A percentile compares a stretch with the other conserved stretches of the same genome.
These are phyloP conservation scores for Enteromius argenteus DNA, from an alignment of 2,797 vertebrate genomes.

Conservation along the genomic window DNA sequence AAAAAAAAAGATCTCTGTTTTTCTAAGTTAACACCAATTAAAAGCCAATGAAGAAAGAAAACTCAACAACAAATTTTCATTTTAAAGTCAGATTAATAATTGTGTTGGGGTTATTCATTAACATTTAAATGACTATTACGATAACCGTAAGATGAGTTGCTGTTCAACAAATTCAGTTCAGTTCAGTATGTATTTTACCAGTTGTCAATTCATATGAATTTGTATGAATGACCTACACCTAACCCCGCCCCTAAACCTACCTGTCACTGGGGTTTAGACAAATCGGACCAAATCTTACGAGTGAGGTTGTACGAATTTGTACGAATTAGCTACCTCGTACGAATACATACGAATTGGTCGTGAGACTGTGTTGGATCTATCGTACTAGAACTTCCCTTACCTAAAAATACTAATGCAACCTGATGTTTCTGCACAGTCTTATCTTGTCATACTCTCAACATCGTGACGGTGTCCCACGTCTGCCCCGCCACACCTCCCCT, in stretches of 20 bases:
- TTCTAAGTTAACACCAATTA: no score
- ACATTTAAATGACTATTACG: not conserved
- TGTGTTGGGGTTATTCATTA: not conserved
- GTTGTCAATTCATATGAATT: no score
- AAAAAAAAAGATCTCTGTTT: not conserved
- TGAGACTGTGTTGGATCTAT: not conserved
- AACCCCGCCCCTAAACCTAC: no score
- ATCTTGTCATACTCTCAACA: constrained; percentile 56
- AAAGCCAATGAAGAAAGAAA: not conserved
- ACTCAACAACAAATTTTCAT: not conserved
- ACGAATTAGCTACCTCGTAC: no score
- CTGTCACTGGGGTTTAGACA: no score
- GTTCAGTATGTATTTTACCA: no score
- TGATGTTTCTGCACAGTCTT: not conserved
- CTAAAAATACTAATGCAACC: not conserved
- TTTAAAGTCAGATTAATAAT: not conserved
- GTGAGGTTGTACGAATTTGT: no score
- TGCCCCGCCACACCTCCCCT: constrained; percentile 57
- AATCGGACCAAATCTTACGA: no score
- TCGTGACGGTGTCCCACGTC: constrained; percentile 64
- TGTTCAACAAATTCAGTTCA: not conserved
- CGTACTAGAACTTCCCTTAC: not conserved
- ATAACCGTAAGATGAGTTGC: not conserved
- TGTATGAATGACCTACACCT: no score
- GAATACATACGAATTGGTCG: no score